These are phyloP conservation scores for Zootermopsis nevadensis DNA, from an alignment of 2,888 invertebrate genomes.

Conservation along the genomic window DNA sequence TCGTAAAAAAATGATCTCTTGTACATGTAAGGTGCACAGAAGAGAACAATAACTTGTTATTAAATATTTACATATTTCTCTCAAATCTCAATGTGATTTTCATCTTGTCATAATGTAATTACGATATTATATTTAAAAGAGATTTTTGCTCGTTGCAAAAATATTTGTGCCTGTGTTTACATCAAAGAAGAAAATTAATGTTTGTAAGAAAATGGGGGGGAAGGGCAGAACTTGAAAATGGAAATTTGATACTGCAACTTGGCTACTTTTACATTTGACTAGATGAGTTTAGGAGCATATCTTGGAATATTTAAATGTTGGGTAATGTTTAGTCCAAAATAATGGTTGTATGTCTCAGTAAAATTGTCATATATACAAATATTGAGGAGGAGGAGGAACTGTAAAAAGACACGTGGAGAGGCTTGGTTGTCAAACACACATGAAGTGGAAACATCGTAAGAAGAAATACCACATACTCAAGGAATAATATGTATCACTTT, in stretches of 20 bases:
- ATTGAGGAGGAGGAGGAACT: too few species aligned
- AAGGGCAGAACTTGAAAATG: neutral
- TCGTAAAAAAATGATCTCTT: neutral
- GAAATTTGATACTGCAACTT: neutral
- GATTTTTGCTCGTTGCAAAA: neutral
- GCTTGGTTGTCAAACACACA: too few species aligned
- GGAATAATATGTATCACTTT: neutral
- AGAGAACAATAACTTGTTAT: slow-evolving; percentile 1
- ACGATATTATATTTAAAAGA: neutral
- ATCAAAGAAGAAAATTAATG: neutral
- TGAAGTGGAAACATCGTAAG: too few species aligned
- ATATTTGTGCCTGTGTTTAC: neutral
- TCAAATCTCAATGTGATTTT: slow-evolving; percentile 8
- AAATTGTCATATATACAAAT: too few species aligned
- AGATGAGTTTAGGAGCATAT: neutral
- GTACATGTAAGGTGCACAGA: neutral
- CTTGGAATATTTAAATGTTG: too few species aligned
- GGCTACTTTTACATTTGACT: neutral
- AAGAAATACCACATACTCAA: neutral
- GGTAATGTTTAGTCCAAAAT: neutral
- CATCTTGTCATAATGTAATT: slow-evolving; percentile 1
- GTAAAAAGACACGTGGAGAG: too few species aligned
- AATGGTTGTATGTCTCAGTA: neutral
- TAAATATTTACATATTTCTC: slow-evolving; percentile 5
- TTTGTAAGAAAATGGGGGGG: neutral